Evolutionary conservation across 2,888 invertebrate genomes (phyloP).

Genomic region (Apotomis capreana): DNA sequence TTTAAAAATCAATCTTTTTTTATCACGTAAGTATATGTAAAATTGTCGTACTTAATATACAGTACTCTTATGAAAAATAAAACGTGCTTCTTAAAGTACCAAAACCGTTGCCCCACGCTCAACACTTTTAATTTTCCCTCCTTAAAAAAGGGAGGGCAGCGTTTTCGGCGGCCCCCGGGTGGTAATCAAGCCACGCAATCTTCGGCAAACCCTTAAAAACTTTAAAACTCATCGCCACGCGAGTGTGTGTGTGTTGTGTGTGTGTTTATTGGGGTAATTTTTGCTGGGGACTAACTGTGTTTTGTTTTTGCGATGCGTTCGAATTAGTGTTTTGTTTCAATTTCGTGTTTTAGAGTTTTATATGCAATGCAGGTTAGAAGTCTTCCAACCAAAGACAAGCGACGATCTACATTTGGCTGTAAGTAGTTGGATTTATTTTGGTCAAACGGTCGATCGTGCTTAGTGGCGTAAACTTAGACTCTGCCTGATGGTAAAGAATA

Average conservation of each 20-base stretch:
- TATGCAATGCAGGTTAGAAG: too few species aligned
- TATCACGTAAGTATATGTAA: too few species aligned
- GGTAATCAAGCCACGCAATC: slow-evolving; percentile 86
- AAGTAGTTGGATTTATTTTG: too few species aligned
- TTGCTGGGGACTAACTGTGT: slow-evolving; percentile 45
- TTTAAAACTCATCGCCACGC: slow-evolving; percentile 82
- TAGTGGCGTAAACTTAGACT: not conserved
- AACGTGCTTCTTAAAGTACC: slow-evolving; percentile 69
- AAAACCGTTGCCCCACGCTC: slow-evolving; percentile 56
- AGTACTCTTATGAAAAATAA: not conserved
- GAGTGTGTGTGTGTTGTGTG: slow-evolving; percentile 52
- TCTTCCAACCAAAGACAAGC: too few species aligned
- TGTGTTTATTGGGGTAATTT: slow-evolving; percentile 64
- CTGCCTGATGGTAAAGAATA: too few species aligned
- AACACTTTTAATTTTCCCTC: slow-evolving; percentile 83
- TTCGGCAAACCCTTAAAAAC: slow-evolving; percentile 85
- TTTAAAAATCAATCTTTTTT: too few species aligned
- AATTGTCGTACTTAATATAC: too few species aligned
- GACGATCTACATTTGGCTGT: too few species aligned
- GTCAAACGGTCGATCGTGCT: too few species aligned
- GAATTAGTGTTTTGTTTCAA: not conserved
- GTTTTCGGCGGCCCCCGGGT: slow-evolving; percentile 63
- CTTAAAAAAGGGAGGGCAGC: slow-evolving; percentile 82
- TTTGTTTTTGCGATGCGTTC: slow-evolving; percentile 29
- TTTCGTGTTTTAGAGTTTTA: not conserved